A percentile compares a stretch with the other conserved stretches of the same genome.
These are phyloP conservation scores for Cranoglanis bouderius DNA, from an alignment of 2,113 vertebrate species.

Conservation along the genomic window DNA sequence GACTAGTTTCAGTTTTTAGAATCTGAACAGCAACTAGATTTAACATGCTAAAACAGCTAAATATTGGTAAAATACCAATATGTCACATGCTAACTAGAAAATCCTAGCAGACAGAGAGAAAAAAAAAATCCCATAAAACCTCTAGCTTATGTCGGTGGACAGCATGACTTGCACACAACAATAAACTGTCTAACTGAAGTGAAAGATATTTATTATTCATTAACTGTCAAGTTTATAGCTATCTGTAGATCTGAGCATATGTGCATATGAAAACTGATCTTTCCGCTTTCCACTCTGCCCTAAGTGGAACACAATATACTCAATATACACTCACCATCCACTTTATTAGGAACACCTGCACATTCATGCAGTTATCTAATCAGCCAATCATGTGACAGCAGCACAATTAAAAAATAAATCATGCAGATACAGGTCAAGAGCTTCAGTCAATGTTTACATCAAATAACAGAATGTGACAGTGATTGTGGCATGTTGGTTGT, in stretches of 20 bases:
- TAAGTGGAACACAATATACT: not conserved
- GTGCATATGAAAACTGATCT: not conserved
- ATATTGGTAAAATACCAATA: not conserved
- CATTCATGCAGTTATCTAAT: too few species aligned
- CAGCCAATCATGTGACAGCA: too few species aligned
- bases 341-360: too few species aligned
- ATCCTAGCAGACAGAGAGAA: not conserved
- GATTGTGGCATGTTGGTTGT: too few species aligned
- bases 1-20: not conserved
- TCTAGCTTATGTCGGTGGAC: not conserved
- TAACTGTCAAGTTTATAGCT: not conserved
- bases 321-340: not conserved
- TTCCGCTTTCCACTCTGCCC: not conserved
- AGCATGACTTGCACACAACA: not conserved
- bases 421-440: too few species aligned
- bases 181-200: not conserved
- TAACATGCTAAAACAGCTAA: not conserved
- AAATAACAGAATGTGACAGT: too few species aligned
- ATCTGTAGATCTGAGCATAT: slow-evolving; percentile 1
- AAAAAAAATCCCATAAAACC: not conserved
- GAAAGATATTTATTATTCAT: not conserved
- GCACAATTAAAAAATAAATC: too few species aligned
- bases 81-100: not conserved
- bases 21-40: not conserved
- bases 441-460: too few species aligned